These are phyloP conservation scores for Hermetia illucens DNA, from an alignment of 1,140 invertebrate species.

Conservation along the genomic window DNA sequence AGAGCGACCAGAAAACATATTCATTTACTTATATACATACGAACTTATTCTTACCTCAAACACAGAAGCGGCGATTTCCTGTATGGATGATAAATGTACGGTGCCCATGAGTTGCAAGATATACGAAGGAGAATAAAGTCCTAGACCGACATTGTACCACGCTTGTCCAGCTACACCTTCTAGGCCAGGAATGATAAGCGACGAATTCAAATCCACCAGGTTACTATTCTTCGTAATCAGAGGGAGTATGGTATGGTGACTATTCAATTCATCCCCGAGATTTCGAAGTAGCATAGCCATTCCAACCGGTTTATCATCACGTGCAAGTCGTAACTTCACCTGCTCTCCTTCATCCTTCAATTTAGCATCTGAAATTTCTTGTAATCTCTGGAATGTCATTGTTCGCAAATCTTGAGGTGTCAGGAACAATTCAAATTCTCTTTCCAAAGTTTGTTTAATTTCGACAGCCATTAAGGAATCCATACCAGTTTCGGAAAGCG, in stretches of 20 bases:
- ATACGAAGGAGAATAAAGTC: slow-evolving; percentile 12
- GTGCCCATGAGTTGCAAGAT: slow-evolving; percentile 19
- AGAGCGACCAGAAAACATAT: no score
- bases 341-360: slow-evolving; percentile 33
- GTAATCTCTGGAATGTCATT: slow-evolving; percentile 38
- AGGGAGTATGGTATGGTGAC: slow-evolving; percentile 13
- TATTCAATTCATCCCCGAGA: slow-evolving; percentile 37
- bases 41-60: slow-evolving; percentile 14
- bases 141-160: slow-evolving; percentile 19
- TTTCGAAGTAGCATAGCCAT: slow-evolving; percentile 37
- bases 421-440: slow-evolving; percentile 65
- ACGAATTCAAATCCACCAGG: slow-evolving; percentile 23
- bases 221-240: slow-evolving; percentile 25
- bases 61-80: slow-evolving; percentile 12
- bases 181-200: slow-evolving; percentile 57
- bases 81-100: slow-evolving; percentile 13
- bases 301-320: slow-evolving; percentile 26
- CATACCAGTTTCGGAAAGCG: slow-evolving; percentile 73
- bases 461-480: slow-evolving; percentile 84
- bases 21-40: slow-evolving; percentile 1
- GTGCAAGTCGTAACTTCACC: slow-evolving; percentile 21
- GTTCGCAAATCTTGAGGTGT: slow-evolving; percentile 64
- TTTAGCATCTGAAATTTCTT: slow-evolving; percentile 44
- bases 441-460: slow-evolving; percentile 72
- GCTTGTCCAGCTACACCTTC: slow-evolving; percentile 50